Percentiles rank a stretch among this genome's conserved stretches.
Conservation (phyloP, 23 tunicate species). For the Oikopleura albicans region DNA sequence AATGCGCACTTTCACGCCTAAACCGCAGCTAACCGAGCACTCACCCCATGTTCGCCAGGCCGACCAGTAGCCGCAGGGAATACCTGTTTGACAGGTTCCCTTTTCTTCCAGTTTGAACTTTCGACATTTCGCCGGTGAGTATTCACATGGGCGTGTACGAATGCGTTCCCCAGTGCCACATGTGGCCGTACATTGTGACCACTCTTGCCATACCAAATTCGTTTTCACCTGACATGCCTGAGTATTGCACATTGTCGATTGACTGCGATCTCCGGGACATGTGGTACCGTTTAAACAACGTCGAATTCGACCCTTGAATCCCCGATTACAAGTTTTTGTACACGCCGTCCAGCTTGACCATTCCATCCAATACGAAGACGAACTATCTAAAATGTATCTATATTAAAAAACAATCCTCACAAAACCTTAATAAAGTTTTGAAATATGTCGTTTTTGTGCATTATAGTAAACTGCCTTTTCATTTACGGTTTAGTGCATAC, state of each 20-base stretch:
- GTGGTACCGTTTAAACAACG: not conserved
- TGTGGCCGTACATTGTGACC: not conserved
- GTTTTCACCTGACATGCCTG: not conserved
- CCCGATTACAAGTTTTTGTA: not conserved
- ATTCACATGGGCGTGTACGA: not conserved
- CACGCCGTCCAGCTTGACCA: not conserved
- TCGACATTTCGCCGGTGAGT: not conserved
- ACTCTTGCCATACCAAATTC: not conserved
- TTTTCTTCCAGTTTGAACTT: not conserved
- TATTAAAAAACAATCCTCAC: no score
- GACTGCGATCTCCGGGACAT: not conserved
- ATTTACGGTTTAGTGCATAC: no score
- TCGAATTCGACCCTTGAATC: not conserved
- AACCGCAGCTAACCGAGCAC: not conserved
- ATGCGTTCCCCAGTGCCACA: not conserved
- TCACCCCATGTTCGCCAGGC: not conserved
- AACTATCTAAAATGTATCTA: no score
- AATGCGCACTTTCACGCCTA: constrained; percentile 4
- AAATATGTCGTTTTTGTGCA: no score
- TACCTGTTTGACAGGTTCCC: not conserved
- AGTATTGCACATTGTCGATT: not conserved
- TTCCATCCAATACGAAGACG: not conserved
- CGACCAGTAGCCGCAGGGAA: not conserved
- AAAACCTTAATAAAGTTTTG: no score
- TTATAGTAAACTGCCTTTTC: no score